Base-by-base conservation (phyloP, 2,888 invertebrate species). In the Fragum fragum region DNA sequence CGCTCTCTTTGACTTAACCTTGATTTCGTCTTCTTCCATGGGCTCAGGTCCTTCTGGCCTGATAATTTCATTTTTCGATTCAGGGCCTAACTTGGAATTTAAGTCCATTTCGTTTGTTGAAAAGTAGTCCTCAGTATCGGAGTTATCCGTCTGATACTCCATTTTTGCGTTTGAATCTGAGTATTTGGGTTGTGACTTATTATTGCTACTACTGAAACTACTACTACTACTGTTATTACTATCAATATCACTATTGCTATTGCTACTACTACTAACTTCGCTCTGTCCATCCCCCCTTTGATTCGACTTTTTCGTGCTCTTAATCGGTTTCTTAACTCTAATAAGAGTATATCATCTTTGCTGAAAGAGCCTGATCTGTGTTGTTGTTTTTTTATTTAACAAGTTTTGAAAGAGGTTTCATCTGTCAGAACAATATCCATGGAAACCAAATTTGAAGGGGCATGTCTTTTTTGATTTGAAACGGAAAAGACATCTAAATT, bases 351-450 rank as follows among this genome's bases (percentile, higher is more conserved):
- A 28, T 66, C 66, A 3, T 39, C 39, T 66, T 66, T 39, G 6
- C 66, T 39, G 11, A 39, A 66, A 39, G 39, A 66, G 9, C 39
- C 66, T 16, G 66, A n/a, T n/a, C n/a, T n/a, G n/a, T n/a, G n/a
- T n/a, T n/a, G n/a, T n/a, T n/a, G n/a, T n/a, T n/a, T n/a, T n/a
- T n/a, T n/a, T n/a, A n/a, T n/a, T n/a, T n/a, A n/a, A n/a, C n/a
- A n/a, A n/a, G n/a, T n/a, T n/a, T n/a, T n/a, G n/a, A n/a, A n/a
- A n/a, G n/a, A n/a, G n/a, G n/a, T n/a, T n/a, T n/a, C n/a, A n/a
- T n/a, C n/a, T n/a, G n/a, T n/a, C n/a, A n/a, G n/a, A n/a, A n/a
- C n/a, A n/a, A n/a, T n/a, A n/a, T n/a, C n/a, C n/a, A n/a, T n/a
- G n/a, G n/a, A n/a, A n/a, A n/a, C n/a, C n/a, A n/a, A n/a, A n/a